These are phyloP conservation scores for Tiaroga cobitis DNA, from an alignment of 2,797 vertebrate genomes.

Conservation along the genomic window DNA sequence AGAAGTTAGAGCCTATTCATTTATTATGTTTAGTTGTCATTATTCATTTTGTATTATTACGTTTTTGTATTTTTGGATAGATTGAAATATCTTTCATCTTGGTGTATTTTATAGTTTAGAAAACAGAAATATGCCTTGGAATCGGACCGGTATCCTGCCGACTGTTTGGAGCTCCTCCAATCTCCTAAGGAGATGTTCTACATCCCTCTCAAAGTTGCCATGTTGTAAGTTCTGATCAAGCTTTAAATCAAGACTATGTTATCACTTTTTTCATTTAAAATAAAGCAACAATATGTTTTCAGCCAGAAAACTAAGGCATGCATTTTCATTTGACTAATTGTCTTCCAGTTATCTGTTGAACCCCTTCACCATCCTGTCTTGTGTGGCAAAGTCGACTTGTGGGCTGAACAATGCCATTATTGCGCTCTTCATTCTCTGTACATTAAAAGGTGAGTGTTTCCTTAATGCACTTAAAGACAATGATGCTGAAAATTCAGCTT, in stretches of 20 bases:
- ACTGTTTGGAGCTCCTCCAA: slow-evolving; percentile 90
- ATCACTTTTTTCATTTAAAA: background rate
- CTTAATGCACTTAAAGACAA: no score
- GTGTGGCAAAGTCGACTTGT: slow-evolving; percentile 96
- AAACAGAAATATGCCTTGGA: slow-evolving; percentile 93
- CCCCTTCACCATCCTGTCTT: slow-evolving; percentile 95
- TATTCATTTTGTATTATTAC: background rate
- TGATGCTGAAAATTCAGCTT: background rate
- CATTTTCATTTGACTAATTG: slow-evolving; percentile 50
- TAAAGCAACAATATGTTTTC: background rate
- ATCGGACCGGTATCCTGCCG: slow-evolving; percentile 87
- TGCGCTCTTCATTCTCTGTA: slow-evolving; percentile 90
- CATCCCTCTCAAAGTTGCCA: slow-evolving; percentile 93
- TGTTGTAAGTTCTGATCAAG: slow-evolving; percentile 79
- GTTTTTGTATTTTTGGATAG: background rate
- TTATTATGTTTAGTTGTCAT: background rate
- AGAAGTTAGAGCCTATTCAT: background rate
- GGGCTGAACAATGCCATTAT: slow-evolving; percentile 92
- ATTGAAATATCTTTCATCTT: background rate
- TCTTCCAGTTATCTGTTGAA: slow-evolving; percentile 92
- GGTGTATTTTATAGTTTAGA: slow-evolving; percentile 83
- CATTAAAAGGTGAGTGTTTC: slow-evolving; percentile 86
- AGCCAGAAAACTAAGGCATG: background rate
- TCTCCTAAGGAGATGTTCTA: slow-evolving; percentile 94
- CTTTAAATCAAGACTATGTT: background rate